These are phyloP conservation scores for Indicator indicator DNA, from an alignment of 2,113 vertebrate genomes.

Conservation along the genomic window DNA sequence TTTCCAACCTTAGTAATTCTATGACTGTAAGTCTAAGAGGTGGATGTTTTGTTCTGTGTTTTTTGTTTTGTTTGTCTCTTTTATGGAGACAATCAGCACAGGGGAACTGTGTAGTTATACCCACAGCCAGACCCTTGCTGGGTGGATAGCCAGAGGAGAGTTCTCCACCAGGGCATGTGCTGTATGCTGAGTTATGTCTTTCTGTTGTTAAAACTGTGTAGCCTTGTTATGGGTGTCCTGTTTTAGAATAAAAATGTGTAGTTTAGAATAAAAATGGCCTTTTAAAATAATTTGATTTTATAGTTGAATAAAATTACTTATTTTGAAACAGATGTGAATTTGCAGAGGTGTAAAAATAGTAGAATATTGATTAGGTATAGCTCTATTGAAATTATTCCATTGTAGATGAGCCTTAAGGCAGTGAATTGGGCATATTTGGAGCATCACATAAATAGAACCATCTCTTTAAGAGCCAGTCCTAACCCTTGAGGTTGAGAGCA, in stretches of 20 bases:
- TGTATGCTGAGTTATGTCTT: background rate
- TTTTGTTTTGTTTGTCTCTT: background rate
- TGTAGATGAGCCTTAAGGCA: background rate
- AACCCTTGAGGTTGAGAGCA: background rate
- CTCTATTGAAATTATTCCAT: background rate
- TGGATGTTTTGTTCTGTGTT: background rate
- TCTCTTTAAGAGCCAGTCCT: background rate
- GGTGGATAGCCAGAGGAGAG: background rate
- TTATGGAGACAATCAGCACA: background rate
- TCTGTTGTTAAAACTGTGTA: background rate
- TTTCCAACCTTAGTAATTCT: too few species aligned
- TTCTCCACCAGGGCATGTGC: background rate
- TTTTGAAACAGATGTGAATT: background rate
- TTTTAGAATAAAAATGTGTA: background rate
- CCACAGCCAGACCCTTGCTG: background rate
- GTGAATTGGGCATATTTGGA: background rate
- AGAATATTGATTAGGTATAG: background rate
- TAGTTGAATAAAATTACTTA: background rate
- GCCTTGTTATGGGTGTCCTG: background rate
- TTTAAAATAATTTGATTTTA: background rate
- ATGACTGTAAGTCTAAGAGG: background rate
- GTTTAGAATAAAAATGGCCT: background rate
- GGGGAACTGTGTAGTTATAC: background rate
- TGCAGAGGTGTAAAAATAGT: background rate
- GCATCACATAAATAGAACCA: background rate